phyloP scores from a whole-genome alignment of 53 echinoderm and acorn worm genomes.

The Stichopus horrens region DNA sequence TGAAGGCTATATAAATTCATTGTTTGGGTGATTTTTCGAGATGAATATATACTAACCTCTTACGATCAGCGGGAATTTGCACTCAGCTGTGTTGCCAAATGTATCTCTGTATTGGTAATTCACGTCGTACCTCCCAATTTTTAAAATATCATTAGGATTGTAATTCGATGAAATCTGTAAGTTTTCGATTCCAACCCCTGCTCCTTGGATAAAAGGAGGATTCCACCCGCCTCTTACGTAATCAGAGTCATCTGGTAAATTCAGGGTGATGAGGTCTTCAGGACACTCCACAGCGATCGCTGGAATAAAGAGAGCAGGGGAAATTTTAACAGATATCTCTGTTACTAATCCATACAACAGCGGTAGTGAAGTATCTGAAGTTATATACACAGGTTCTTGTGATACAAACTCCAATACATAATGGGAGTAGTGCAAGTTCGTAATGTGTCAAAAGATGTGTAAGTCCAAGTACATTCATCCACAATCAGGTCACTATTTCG shows the following conservation, averaged over 20 bases:
- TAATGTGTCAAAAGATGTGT: too few species aligned
- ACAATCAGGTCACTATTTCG: too few species aligned
- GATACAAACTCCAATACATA: too few species aligned
- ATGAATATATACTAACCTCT: background rate
- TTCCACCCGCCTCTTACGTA: background rate
- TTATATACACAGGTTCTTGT: too few species aligned
- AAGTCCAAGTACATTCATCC: too few species aligned
- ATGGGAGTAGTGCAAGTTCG: too few species aligned
- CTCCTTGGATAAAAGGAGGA: background rate
- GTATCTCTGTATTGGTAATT: background rate
- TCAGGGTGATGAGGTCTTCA: background rate
- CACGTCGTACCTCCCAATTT: background rate
- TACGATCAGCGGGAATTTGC: background rate
- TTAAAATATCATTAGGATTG: background rate
- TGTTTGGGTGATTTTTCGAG: background rate
- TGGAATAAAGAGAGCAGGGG: background rate
- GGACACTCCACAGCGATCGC: conserved; percentile 12
- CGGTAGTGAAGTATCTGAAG: too few species aligned
- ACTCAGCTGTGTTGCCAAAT: background rate
- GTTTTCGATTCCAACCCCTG: background rate
- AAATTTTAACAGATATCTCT: too few species aligned
- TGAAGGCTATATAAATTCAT: background rate
- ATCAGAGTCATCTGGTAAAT: background rate
- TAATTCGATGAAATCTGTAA: background rate
- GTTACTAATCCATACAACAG: too few species aligned